Percentiles rank a stretch among this genome's conserved stretches.
These are phyloP conservation scores for Amphiprion percula DNA, from an alignment of 2,113 vertebrate genomes.

Conservation along the genomic window DNA sequence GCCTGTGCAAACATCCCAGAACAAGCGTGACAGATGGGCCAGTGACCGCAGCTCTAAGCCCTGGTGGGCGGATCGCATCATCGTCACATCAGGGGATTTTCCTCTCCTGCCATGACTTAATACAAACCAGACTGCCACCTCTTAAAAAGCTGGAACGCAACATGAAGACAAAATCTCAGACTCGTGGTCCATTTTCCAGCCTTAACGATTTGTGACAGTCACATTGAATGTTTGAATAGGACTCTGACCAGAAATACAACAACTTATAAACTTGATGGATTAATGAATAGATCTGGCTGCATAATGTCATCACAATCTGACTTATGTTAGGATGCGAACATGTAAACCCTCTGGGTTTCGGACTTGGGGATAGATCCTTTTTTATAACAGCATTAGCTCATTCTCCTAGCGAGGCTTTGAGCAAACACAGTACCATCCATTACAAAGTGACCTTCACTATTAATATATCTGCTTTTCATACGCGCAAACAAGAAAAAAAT, in stretches of 20 bases:
- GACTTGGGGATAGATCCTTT: not conserved
- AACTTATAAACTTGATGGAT: not conserved
- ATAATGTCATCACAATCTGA: not conserved
- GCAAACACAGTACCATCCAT: conserved; percentile 29
- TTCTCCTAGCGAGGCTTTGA: conserved; percentile 34
- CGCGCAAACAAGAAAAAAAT: not conserved
- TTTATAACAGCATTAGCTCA: conserved; percentile 34
- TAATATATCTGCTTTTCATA: conserved; percentile 39
- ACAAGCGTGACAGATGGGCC: conserved; percentile 69
- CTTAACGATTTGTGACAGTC: not conserved
- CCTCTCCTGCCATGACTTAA: conserved; percentile 56
- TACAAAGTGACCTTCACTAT: conserved; percentile 47
- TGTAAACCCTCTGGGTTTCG: conserved; percentile 4
- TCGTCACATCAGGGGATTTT: conserved; percentile 76
- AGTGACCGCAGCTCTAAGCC: conserved; percentile 66
- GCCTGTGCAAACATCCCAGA: conserved; percentile 28
- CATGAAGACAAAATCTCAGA: conserved; percentile 14
- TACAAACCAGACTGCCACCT: conserved; percentile 21
- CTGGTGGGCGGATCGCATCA: conserved; percentile 70
- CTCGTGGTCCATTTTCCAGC: not conserved
- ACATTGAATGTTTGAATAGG: not conserved
- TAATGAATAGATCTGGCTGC: too few species aligned
- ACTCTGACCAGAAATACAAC: conserved; percentile 22
- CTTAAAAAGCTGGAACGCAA: conserved; percentile 25
- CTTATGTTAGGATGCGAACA: not conserved